phyloP scores from a whole-genome alignment of 2,797 vertebrate genomes.

The Amblyopsis hoosieri region DNA sequence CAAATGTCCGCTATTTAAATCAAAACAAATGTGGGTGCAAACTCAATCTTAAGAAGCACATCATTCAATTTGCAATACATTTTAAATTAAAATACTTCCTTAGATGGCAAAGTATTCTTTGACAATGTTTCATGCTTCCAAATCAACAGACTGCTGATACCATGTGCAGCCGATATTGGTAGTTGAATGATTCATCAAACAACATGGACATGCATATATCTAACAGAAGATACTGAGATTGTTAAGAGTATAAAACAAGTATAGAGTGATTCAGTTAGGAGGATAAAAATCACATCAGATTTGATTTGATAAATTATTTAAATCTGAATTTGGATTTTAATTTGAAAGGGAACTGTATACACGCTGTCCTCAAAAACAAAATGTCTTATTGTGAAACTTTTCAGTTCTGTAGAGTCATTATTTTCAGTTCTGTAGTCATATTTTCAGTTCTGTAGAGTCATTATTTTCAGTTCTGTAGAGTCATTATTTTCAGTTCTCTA shows the following conservation, averaged over 20 bases:
- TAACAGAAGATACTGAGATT: too few species aligned
- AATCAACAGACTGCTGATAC: slow-evolving; percentile 1
- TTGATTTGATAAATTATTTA: too few species aligned
- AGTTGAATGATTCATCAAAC: background rate
- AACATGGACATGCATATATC: too few species aligned
- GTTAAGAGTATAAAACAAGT: background rate
- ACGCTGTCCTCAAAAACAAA: slow-evolving; percentile 51
- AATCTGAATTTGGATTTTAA: too few species aligned
- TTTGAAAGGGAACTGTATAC: background rate
- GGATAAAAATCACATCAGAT: background rate
- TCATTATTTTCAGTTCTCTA: too few species aligned
- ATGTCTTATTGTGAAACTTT: slow-evolving; percentile 17
- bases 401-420: background rate
- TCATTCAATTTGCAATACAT: slow-evolving; percentile 1
- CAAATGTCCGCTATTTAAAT: background rate
- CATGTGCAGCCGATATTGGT: background rate
- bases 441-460: background rate
- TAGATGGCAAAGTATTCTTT: background rate
- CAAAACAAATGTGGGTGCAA: too few species aligned
- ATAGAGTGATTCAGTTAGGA: background rate
- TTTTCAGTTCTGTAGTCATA: background rate
- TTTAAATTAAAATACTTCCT: background rate
- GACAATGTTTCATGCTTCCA: too few species aligned
- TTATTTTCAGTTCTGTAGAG: background rate
- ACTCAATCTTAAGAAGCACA: background rate